Percentiles rank a stretch among this genome's conserved stretches.
Evolutionary conservation across 2,113 vertebrate genomes (phyloP).

Genomic region (Megaceryle torquata): DNA sequence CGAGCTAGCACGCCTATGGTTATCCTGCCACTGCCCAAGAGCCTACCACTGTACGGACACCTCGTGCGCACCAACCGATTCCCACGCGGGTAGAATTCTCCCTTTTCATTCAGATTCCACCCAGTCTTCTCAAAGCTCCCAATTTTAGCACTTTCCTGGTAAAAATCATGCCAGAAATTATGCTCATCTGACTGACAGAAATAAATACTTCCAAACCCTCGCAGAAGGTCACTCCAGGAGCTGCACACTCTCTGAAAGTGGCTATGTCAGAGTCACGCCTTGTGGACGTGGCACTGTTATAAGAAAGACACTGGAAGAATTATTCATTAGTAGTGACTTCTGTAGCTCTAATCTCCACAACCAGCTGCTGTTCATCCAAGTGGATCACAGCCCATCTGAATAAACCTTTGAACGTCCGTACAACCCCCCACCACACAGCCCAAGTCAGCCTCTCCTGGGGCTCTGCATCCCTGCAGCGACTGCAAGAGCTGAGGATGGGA

Average conservation of each 20-base stretch:
- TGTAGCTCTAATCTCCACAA: background rate
- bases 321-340: conserved; percentile 16
- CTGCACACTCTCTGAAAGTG: background rate
- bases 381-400: background rate
- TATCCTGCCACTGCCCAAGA: background rate
- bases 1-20: background rate
- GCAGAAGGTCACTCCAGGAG: background rate
- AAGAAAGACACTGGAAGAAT: background rate
- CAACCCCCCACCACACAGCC: background rate
- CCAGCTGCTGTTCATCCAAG: background rate
- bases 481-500: background rate
- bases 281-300: background rate
- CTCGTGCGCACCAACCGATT: accelerated
- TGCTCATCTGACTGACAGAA: background rate
- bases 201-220: background rate
- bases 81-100: background rate
- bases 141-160: background rate
- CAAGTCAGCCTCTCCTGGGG: background rate
- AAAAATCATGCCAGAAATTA: background rate
- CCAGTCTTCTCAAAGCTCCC: background rate
- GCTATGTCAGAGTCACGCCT: background rate
- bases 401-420: background rate
- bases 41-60: background rate
- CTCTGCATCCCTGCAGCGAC: background rate
- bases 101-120: background rate